A percentile compares a stretch with the other conserved stretches of the same genome.
Evolutionary conservation across 2,113 vertebrate species (phyloP).

Genomic region (Brachyistius frenatus): DNA sequence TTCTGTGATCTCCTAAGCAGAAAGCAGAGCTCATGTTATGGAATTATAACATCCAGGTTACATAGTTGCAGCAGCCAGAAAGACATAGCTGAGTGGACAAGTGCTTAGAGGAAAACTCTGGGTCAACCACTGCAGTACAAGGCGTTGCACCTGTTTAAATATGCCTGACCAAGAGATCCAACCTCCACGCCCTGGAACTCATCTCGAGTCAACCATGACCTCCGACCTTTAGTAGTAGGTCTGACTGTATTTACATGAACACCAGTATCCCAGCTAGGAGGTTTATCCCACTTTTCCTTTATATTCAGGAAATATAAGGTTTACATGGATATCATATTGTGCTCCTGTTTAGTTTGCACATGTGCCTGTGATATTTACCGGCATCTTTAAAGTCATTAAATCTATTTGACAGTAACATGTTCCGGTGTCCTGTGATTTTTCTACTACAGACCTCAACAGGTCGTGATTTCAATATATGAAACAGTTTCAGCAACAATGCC

Average conservation of each 20-base stretch:
- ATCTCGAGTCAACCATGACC: slow-evolving; percentile 23
- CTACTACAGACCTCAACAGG: not conserved
- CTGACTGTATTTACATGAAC: not conserved
- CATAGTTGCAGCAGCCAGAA: slow-evolving; percentile 9
- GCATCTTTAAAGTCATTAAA: slow-evolving; percentile 13
- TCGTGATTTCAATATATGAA: not conserved
- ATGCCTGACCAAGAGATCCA: not conserved
- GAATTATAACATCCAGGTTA: slow-evolving; percentile 42
- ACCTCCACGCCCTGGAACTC: not conserved
- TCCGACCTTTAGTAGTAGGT: slow-evolving; percentile 17
- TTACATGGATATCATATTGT: not conserved
- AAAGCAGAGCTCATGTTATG: slow-evolving; percentile 44
- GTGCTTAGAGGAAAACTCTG: not conserved
- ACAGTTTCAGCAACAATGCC: not conserved
- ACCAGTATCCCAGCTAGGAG: not conserved
- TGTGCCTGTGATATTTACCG: not conserved
- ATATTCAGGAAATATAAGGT: not conserved
- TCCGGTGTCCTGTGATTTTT: not conserved
- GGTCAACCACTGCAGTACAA: not conserved
- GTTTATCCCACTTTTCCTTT: not conserved
- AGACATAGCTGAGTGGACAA: not conserved
- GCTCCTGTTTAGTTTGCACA: not conserved
- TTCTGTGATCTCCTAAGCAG: slow-evolving; percentile 46
- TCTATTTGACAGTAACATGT: slow-evolving; percentile 8
- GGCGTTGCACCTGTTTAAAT: not conserved